A percentile compares a stretch with the other conserved stretches of the same genome.
Conservation (phyloP, 2,888 invertebrate genomes). For the Drosophila incognita region DNA sequence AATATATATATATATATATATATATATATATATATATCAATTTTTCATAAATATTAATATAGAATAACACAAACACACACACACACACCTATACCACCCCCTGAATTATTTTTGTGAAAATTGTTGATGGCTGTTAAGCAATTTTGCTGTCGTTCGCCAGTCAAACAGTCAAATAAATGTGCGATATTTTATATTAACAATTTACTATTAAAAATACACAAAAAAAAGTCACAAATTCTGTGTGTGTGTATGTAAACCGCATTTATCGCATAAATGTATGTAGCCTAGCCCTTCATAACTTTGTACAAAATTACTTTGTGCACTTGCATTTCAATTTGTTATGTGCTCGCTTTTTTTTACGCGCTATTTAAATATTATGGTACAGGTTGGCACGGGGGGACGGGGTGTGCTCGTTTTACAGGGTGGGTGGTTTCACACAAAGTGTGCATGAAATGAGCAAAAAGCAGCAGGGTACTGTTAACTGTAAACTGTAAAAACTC, state of each 20-base stretch:
- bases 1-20: conserved; percentile 48
- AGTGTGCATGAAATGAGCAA: conserved; percentile 65
- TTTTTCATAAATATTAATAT: conserved; percentile 77
- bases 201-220: conserved; percentile 51
- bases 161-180: conserved; percentile 46
- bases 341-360: conserved; percentile 45
- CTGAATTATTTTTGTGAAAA: conserved; percentile 54
- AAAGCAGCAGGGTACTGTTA: conserved; percentile 41
- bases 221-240: conserved; percentile 35
- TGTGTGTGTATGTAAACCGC: conserved; percentile 28
- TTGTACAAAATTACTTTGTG: conserved; percentile 66
- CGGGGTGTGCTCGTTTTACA: conserved; percentile 4
- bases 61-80: conserved; percentile 7
- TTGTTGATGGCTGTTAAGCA: conserved; percentile 69
- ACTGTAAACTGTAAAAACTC: conserved; percentile 20
- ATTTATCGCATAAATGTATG: conserved; percentile 23
- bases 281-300: conserved; percentile 56
- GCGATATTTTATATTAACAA: conserved; percentile 67
- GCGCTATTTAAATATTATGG: conserved; percentile 30
- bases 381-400: not conserved
- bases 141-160: conserved; percentile 56
- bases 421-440: conserved; percentile 50
- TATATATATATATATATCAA: conserved; percentile 39
- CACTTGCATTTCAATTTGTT: conserved; percentile 68
- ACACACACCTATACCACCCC: not conserved